These are phyloP conservation scores for Heterocephalus glaber DNA, from an alignment of 2,113 vertebrate genomes.

Conservation along the genomic window DNA sequence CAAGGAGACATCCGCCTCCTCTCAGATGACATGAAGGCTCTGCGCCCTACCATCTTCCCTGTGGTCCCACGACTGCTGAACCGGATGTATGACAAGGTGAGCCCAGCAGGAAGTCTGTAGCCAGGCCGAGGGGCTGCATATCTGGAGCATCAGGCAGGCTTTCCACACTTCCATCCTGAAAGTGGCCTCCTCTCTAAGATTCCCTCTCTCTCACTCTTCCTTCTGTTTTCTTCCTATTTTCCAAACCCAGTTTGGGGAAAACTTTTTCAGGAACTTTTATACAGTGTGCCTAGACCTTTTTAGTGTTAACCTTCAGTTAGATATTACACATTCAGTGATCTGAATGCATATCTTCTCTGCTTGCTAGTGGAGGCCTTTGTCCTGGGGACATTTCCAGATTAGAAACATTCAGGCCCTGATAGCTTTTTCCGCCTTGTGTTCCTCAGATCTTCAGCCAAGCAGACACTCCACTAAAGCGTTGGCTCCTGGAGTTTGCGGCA, in stretches of 20 bases:
- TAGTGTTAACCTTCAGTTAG: background rate
- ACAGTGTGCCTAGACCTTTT: background rate
- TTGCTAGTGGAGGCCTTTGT: background rate
- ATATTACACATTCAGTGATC: background rate
- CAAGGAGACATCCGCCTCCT: slow-evolving; percentile 97
- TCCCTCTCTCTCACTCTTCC: background rate
- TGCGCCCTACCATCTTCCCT: slow-evolving; percentile 96
- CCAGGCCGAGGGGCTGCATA: background rate
- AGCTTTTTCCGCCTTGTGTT: background rate
- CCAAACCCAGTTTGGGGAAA: background rate
- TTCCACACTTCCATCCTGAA: background rate
- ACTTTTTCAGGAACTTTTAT: background rate
- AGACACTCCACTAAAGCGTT: slow-evolving; percentile 87
- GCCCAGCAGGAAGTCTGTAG: background rate
- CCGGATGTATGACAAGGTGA: slow-evolving; percentile 98
- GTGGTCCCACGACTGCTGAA: slow-evolving; percentile 97
- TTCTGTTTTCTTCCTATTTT: slow-evolving; percentile 8
- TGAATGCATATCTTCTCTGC: background rate
- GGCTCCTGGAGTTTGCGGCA: slow-evolving; percentile 88
- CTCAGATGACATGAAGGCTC: slow-evolving; percentile 96
- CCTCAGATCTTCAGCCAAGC: slow-evolving; percentile 89
- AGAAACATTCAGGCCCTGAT: background rate
- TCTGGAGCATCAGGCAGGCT: background rate
- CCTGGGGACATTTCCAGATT: background rate
- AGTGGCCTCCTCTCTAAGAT: background rate